Evolutionary conservation across 2,797 vertebrate species (phyloP).

Genomic region (Tachyglossus aculeatus): DNA sequence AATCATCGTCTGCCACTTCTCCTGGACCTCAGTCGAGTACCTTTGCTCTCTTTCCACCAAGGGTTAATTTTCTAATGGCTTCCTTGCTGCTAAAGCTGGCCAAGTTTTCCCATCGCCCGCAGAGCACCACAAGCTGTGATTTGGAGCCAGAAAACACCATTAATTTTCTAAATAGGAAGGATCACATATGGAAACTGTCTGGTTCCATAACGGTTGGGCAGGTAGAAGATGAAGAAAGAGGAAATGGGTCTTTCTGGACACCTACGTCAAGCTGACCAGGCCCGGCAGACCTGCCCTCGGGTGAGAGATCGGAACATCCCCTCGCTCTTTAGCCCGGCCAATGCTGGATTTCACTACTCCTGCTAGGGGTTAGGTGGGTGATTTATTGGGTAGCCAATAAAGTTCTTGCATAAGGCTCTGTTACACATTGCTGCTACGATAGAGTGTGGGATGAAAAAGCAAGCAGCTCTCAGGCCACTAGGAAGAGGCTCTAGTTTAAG

Average conservation of each 20-base stretch:
- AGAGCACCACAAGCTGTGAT: slow-evolving; percentile 93
- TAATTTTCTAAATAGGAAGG: slow-evolving; percentile 88
- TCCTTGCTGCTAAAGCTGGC: slow-evolving; percentile 84
- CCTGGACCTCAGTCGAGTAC: slow-evolving; percentile 74
- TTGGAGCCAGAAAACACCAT: slow-evolving; percentile 87
- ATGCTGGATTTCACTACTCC: slow-evolving; percentile 45
- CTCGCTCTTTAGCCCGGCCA: not conserved
- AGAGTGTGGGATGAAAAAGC: slow-evolving; percentile 56
- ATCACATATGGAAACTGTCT: slow-evolving; percentile 93
- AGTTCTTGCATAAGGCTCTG: slow-evolving; percentile 71
- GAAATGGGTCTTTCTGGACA: slow-evolving; percentile 62
- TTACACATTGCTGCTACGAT: slow-evolving; percentile 61
- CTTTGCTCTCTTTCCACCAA: slow-evolving; percentile 84
- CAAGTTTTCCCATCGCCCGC: slow-evolving; percentile 89
- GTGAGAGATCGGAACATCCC: slow-evolving; percentile 34
- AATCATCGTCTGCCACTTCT: slow-evolving; percentile 75
- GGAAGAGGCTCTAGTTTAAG: no score
- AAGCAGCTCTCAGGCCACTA: accelerated
- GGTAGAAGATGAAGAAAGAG: slow-evolving; percentile 77
- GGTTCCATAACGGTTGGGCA: slow-evolving; percentile 79
- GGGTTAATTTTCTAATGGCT: slow-evolving; percentile 93
- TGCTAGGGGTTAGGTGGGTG: slow-evolving; percentile 80
- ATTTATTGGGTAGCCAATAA: slow-evolving; percentile 83
- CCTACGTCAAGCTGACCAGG: slow-evolving; percentile 55
- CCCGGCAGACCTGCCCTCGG: not conserved